Conservation (phyloP, 2,888 invertebrate genomes). For the Stenolophus ochropezus region DNA sequence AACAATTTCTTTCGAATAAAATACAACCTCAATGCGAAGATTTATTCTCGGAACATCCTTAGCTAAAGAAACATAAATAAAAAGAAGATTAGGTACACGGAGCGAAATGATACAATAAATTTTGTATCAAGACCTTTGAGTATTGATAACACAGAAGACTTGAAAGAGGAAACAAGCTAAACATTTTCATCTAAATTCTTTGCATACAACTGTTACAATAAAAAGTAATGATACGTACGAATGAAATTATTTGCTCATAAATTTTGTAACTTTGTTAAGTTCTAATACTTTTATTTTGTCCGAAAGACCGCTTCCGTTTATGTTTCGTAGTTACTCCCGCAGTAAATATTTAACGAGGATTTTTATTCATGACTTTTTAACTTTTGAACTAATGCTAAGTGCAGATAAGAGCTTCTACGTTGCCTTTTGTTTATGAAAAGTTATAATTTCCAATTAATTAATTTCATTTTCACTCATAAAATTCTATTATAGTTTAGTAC, state of each 20-base stretch:
- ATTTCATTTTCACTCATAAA: no score
- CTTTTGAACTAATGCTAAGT: constrained; percentile 2
- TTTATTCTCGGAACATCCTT: not conserved
- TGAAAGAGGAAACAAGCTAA: constrained; percentile 4
- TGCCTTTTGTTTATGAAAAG: not conserved
- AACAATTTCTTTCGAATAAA: not conserved
- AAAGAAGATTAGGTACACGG: constrained; percentile 20
- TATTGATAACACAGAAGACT: constrained; percentile 19
- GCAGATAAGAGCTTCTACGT: not conserved
- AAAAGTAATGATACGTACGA: not conserved
- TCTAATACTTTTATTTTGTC: not conserved
- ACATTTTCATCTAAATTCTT: constrained; percentile 27
- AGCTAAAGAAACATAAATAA: constrained; percentile 34
- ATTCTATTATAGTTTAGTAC: no score
- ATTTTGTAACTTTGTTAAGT: constrained; percentile 20
- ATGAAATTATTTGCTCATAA: constrained; percentile 27
- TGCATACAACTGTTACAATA: constrained; percentile 25
- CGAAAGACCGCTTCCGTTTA: not conserved
- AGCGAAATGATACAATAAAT: constrained; percentile 27
- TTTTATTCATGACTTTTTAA: constrained; percentile 24
- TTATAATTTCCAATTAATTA: no score
- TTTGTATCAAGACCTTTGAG: constrained; percentile 18
- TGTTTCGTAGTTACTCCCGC: constrained; percentile 4
- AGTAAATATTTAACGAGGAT: constrained; percentile 23
- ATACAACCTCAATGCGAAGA: constrained; percentile 4